phyloP scores from a whole-genome alignment of 2,797 vertebrate species.

The Glossophaga mutica region DNA sequence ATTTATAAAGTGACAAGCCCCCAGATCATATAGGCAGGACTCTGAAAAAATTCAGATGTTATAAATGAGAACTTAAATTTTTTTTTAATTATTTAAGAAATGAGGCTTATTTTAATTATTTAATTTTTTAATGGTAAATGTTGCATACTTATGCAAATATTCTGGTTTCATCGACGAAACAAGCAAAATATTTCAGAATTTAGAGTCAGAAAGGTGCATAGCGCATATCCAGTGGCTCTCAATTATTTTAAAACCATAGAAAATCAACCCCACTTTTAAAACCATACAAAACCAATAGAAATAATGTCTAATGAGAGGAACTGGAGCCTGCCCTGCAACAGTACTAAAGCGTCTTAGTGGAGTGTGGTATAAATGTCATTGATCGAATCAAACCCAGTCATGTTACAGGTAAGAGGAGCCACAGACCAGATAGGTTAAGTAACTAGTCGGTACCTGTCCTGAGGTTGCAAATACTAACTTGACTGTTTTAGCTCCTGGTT shows the following conservation, averaged over 20 bases:
- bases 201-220: background rate
- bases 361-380: background rate
- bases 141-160: slow-evolving; percentile 2
- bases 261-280: background rate
- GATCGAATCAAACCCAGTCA: background rate
- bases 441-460: background rate
- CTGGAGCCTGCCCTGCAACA: background rate
- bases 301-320: background rate
- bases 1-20: background rate
- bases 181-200: background rate
- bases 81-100: slow-evolving; percentile 6
- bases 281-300: background rate
- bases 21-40: background rate
- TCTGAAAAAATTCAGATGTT: background rate
- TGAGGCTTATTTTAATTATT: too few species aligned
- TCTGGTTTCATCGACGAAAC: background rate
- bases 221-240: background rate
- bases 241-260: background rate
- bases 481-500: slow-evolving; percentile 29
- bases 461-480: background rate
- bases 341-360: background rate
- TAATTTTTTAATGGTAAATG: too few species aligned
- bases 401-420: background rate
- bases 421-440: background rate
- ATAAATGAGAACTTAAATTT: background rate